Evolutionary conservation across 2,888 invertebrate genomes (phyloP), one percentile per base, ranked within the genome.

Genomic region (Apocheima hispidaria): DNA sequence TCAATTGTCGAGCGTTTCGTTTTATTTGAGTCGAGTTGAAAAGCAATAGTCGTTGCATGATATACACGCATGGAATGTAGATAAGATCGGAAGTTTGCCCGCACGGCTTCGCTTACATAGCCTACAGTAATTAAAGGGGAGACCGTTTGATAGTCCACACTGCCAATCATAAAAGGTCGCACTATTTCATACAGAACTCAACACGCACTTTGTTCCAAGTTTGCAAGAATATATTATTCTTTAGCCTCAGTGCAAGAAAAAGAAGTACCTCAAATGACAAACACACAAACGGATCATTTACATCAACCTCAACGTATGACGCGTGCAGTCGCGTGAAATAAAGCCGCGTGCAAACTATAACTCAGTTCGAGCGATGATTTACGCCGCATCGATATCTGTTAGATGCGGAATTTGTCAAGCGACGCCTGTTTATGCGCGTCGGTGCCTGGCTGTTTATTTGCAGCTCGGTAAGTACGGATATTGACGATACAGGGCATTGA

Each of bases 341-440:
- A 73, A 70, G 74, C 72, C 65, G 43, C 59, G 66, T 69, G 66
- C 71, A 72, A 72, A 74, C 70, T 66, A 70, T 71, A 76, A 72
- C 70, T 71, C 69, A 69, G 50, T 38, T 35, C 61, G 40, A 12
- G 51, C 60, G 58, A 70, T 88, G 88, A 90, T 89, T 89, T 90
- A 91, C 84, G 75, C 77, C 69, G 73, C 82, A 78, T 88, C 90
- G 88, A 90, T 89, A 88, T 86, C 87, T 80, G 86, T 83, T 87
- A 87, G 90, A 88, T 87, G 85, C 77, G 87, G 81, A 87, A 90
- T 91, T 91, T 90, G 90, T 91, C 91, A 92, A 79, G 74, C 77
- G 73, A 77, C 79, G 77, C 68, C 86, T 88, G 88, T 87, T 90
- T 90, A 89, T 88, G 89, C 88, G 82, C 66, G 73, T 70, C 74